Evolutionary conservation across 64 coral and sea anemone genomes (phyloP).

Genomic region (Actinia tenebrosa): DNA sequence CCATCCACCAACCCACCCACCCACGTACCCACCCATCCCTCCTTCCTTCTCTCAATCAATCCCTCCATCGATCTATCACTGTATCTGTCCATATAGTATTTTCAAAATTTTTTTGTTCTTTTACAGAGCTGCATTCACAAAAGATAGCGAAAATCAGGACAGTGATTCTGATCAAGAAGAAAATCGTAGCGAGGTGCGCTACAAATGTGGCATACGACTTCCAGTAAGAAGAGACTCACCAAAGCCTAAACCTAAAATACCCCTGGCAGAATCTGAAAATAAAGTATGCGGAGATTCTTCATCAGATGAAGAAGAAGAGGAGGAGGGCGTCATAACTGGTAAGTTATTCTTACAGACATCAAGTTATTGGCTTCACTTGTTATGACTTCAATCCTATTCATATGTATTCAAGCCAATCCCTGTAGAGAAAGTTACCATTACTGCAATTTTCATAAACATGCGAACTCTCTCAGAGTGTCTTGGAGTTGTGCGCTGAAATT

Average conservation of each 20-base stretch:
- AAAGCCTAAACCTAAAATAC: neutral
- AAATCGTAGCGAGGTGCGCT: neutral
- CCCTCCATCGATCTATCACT: too few relatives aligned
- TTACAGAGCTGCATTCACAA: neutral
- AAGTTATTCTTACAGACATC: neutral
- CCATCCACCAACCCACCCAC: too few relatives aligned
- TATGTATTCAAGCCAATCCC: too few relatives aligned
- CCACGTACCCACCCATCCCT: too few relatives aligned
- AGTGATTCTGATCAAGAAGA: conserved; percentile 23
- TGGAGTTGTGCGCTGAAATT: too few relatives aligned
- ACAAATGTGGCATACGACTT: conserved; percentile 12
- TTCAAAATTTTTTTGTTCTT: neutral
- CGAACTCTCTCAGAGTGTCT: too few relatives aligned
- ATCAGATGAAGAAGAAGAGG: conserved; percentile 15
- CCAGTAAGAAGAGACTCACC: neutral
- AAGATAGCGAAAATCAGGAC: neutral
- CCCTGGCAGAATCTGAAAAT: neutral
- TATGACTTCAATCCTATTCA: too few relatives aligned
- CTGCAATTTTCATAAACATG: too few relatives aligned
- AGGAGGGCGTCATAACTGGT: conserved; percentile 4
- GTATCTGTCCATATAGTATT: neutral
- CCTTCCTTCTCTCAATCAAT: too few relatives aligned
- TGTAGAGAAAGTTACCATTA: too few relatives aligned
- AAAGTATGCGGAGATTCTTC: neutral
- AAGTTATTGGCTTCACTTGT: neutral